Evolutionary conservation across 2,797 vertebrate species (phyloP).

Genomic region (Takifugu rubripes): DNA sequence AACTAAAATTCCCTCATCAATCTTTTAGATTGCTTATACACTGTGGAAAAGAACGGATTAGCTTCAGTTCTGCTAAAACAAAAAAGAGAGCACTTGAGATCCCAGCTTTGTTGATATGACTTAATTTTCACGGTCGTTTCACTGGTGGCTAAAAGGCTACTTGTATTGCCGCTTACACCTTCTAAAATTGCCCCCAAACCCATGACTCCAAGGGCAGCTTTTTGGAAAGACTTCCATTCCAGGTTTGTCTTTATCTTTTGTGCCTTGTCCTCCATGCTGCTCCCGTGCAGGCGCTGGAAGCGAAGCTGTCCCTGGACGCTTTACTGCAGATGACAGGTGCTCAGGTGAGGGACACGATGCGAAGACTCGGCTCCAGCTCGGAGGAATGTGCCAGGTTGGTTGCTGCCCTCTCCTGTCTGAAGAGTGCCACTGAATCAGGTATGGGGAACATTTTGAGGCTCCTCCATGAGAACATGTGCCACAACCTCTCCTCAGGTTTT

Average conservation of each 20-base stretch:
- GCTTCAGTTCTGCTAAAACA: too few relatives aligned
- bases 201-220: too few relatives aligned
- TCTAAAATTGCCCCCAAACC: too few relatives aligned
- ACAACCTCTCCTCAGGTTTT: not conserved
- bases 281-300: constrained; percentile 81
- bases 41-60: too few relatives aligned
- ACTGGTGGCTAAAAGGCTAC: too few relatives aligned
- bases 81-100: too few relatives aligned
- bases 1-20: too few relatives aligned
- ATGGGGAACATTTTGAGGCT: constrained; percentile 3
- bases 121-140: too few relatives aligned
- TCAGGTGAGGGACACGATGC: constrained; percentile 90
- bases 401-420: constrained; percentile 89
- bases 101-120: too few relatives aligned
- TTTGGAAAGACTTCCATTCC: not conserved
- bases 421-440: constrained; percentile 90
- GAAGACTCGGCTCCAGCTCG: constrained; percentile 84
- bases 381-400: constrained; percentile 90
- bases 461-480: not conserved
- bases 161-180: too few relatives aligned
- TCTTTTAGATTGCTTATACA: too few relatives aligned
- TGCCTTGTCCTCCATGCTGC: not conserved
- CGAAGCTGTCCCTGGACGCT: constrained; percentile 88
- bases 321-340: constrained; percentile 92
- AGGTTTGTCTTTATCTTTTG: not conserved